Conservation (phyloP, 2,797 vertebrate genomes). For the Propithecus deckenii region DNA sequence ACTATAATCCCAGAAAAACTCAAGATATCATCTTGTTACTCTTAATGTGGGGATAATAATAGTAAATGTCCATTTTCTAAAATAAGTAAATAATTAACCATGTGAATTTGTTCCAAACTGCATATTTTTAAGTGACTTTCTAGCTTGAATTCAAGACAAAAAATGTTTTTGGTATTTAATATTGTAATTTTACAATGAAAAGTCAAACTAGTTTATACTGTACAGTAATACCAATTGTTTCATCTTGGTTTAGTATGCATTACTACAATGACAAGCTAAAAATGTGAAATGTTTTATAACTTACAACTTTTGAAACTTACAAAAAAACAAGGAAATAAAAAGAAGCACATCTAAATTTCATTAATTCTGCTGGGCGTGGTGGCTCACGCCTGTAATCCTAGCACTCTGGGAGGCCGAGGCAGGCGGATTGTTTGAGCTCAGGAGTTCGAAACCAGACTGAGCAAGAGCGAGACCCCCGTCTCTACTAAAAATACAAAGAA, state of each 20-base stretch:
- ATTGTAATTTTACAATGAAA: not conserved
- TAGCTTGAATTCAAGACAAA: not conserved
- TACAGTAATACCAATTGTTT: not conserved
- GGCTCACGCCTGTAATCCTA: no score
- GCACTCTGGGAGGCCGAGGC: no score
- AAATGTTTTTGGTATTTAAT: not conserved
- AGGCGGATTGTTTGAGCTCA: no score
- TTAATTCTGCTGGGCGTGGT: no score
- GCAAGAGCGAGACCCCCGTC: no score
- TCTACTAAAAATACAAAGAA: no score
- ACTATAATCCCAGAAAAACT: not conserved
- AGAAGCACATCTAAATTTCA: not conserved
- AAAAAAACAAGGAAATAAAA: not conserved
- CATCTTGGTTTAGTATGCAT: not conserved
- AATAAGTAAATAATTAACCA: not conserved
- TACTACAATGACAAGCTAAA: not conserved
- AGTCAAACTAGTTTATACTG: not conserved
- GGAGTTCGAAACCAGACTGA: no score
- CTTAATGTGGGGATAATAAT: not conserved
- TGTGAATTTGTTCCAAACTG: not conserved
- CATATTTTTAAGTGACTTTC: not conserved
- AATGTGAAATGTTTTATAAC: not conserved
- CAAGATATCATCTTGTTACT: not conserved
- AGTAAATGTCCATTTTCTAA: not conserved
- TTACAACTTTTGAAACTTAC: not conserved